phyloP scores from a whole-genome alignment of 2,113 vertebrate genomes.

The Plotosus lineatus region DNA sequence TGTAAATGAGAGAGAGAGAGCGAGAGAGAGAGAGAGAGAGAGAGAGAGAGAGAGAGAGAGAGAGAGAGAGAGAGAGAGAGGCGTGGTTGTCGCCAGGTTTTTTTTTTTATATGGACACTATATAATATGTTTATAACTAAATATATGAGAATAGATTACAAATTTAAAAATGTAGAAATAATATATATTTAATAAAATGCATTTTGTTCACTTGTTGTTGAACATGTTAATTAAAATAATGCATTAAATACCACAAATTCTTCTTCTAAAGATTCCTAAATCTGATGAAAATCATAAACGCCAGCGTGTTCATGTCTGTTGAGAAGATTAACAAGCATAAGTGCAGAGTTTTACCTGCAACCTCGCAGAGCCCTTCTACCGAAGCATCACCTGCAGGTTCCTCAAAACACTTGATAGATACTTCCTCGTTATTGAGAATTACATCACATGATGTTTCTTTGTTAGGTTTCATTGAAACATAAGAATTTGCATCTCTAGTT shows the following conservation, averaged over 20 bases:
- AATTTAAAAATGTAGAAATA: no score
- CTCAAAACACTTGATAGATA: not conserved
- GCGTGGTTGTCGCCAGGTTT: not conserved
- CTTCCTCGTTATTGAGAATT: not conserved
- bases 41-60: not conserved
- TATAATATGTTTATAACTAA: not conserved
- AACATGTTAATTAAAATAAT: no score
- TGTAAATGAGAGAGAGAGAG: not conserved
- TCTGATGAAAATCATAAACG: not conserved
- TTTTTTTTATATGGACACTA: no score
- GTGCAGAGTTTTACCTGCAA: constrained; percentile 8
- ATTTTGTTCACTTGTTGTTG: not conserved
- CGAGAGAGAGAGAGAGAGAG: not conserved
- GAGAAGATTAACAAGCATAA: not conserved
- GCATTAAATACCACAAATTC: not conserved
- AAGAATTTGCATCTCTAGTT: not conserved
- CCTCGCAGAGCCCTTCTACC: not conserved
- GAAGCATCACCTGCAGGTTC: not conserved
- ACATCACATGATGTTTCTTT: not conserved
- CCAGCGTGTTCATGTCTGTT: not conserved
- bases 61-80: not conserved
- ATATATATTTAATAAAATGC: not conserved
- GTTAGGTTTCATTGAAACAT: not conserved
- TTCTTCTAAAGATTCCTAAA: not conserved
- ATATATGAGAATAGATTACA: not conserved